Percentiles rank a stretch among this genome's conserved stretches.
Evolutionary conservation across 1,140 invertebrate species (phyloP).

Genomic region (Grapholita molesta): DNA sequence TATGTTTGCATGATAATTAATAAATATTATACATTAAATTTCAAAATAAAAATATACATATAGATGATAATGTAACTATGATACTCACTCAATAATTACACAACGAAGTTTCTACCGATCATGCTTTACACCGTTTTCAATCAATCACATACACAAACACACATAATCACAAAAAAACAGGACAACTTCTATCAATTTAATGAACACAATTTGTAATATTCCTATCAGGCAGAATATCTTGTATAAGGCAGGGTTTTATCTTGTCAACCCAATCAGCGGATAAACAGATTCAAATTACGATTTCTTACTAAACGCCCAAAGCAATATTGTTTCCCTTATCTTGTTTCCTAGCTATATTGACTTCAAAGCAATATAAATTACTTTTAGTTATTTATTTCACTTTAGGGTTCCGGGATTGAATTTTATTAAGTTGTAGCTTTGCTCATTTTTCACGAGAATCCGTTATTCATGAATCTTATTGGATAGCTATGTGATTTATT

Average conservation of each 20-base stretch:
- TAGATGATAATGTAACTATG: too few species aligned
- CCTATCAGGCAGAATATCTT: background rate
- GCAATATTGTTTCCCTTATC: constrained; percentile 12
- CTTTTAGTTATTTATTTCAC: constrained; percentile 13
- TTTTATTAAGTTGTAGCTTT: background rate
- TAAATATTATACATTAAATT: too few species aligned
- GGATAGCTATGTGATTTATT: background rate
- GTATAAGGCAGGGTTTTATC: background rate
- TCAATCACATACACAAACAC: too few species aligned
- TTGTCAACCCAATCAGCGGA: background rate
- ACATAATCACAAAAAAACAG: too few species aligned
- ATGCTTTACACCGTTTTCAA: too few species aligned
- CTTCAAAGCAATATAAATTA: constrained; percentile 10
- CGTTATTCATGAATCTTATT: background rate
- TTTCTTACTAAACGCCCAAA: background rate
- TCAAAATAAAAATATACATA: too few species aligned
- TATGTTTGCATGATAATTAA: too few species aligned
- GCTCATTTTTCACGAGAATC: background rate
- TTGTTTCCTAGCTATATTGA: background rate
- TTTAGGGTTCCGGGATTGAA: background rate
- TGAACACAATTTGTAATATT: background rate
- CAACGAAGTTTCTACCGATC: too few species aligned
- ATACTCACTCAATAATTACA: too few species aligned
- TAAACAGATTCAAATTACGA: background rate
- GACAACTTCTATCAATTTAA: too few species aligned